Conservation (phyloP, 2,113 vertebrate genomes). For the Archocentrus centrarchus region DNA sequence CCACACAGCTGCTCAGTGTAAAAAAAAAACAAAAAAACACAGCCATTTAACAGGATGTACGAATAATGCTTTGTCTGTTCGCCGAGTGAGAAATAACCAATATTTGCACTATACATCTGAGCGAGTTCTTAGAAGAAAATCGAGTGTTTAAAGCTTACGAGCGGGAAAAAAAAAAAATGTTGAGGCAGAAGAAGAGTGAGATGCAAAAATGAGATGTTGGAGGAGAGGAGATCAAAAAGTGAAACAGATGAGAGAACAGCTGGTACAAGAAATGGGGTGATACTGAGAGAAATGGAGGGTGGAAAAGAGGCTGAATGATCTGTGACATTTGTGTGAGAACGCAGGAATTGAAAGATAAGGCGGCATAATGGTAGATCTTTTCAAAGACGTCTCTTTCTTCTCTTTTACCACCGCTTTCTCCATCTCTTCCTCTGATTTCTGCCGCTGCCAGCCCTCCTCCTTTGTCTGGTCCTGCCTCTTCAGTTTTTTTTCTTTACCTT, state of each 20-base stretch:
- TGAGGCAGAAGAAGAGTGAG: conserved; percentile 11
- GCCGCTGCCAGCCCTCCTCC: conserved; percentile 60
- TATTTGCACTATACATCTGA: conserved; percentile 24
- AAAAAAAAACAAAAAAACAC: conserved; percentile 1
- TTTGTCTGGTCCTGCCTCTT: conserved; percentile 66
- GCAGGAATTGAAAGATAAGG: conserved; percentile 38
- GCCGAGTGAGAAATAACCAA: conserved; percentile 33
- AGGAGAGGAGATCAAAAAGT: conserved; percentile 60
- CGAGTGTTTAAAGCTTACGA: neutral
- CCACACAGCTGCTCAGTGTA: conserved; percentile 18
- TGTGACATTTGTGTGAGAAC: conserved; percentile 42
- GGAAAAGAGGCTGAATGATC: conserved; percentile 54
- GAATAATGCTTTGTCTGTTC: conserved; percentile 30
- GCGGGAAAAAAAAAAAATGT: neutral
- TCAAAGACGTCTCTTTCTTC: conserved; percentile 29
- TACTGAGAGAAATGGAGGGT: conserved; percentile 57
- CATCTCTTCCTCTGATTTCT: conserved; percentile 46
- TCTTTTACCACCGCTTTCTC: conserved; percentile 18
- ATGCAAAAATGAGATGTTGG: conserved; percentile 20
- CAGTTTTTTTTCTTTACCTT: conserved; percentile 20
- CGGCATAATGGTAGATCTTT: conserved; percentile 27
- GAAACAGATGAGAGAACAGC: conserved; percentile 69
- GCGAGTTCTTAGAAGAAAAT: neutral
- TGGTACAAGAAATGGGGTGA: conserved; percentile 60
- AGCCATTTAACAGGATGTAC: conserved; percentile 39